Evolutionary conservation across 2,113 vertebrate species (phyloP).

Genomic region (Cryptotis parvus): DNA sequence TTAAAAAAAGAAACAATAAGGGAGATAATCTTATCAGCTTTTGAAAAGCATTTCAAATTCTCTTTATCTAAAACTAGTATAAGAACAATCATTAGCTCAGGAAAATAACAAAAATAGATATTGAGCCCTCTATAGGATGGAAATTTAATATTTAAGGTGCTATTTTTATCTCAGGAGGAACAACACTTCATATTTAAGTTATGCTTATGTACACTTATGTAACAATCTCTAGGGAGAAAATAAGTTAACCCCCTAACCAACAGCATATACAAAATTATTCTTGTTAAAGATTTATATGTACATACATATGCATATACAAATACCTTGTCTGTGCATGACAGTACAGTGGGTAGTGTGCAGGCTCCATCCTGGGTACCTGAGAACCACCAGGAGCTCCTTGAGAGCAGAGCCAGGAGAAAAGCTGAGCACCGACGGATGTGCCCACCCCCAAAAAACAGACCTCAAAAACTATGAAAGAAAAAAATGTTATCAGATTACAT

Average conservation of each 20-base stretch:
- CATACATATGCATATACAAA: not conserved
- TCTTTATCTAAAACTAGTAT: not conserved
- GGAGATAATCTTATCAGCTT: not conserved
- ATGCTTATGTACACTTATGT: too few species aligned
- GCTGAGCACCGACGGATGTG: too few species aligned
- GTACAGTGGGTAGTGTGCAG: too few species aligned
- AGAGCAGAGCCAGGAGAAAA: too few species aligned
- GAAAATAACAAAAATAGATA: not conserved
- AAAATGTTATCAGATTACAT: not conserved
- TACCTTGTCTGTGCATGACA: too few species aligned
- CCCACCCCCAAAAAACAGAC: not conserved
- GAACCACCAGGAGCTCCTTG: too few species aligned
- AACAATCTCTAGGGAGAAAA: not conserved
- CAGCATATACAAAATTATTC: not conserved
- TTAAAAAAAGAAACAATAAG: not conserved
- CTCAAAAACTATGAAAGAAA: not conserved
- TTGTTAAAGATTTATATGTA: conserved; percentile 15
- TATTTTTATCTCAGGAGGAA: conserved; percentile 35
- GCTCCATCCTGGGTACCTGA: too few species aligned
- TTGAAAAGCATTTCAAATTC: not conserved
- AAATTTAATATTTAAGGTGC: not conserved
- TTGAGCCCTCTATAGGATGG: not conserved
- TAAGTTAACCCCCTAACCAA: not conserved
- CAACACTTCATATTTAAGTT: not conserved
- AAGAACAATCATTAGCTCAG: not conserved